Base-by-base conservation (phyloP, 2,888 invertebrate species). In the Diogma glabrata region DNA sequence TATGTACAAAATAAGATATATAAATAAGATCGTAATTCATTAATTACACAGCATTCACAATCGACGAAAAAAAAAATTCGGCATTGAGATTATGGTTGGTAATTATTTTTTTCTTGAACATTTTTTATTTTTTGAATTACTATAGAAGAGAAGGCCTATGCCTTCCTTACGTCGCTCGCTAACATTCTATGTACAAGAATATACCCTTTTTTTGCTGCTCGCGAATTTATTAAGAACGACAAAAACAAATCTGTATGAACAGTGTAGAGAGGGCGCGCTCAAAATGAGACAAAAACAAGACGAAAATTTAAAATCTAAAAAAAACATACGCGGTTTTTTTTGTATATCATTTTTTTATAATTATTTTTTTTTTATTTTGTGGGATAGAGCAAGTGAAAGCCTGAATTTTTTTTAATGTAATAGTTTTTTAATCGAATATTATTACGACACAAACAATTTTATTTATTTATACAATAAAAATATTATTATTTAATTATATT, bases 41-140 rank as follows among this genome's bases (percentile, higher is more conserved):
- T 46, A 46, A 46, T 46, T 46, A 46, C 46, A 46, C n/a, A 46
- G 46, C 26, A 46, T 46, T 46, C 24, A 24, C n/a, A n/a, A n/a
- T n/a, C n/a, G n/a, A n/a, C n/a, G n/a, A n/a, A n/a, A n/a, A 46
- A 46, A 46, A 16, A 36, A 16, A 46, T 46, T 46, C 46, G 46
- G 46, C 46, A 46, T 46, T 46, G 46, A 46, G 46, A 46, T 46
- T 22, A 24, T 46, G 22, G 16, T 46, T 22, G 46, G 23, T 26
- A 17, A 24, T 19, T 22, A 43, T 20, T n/a, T 14, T 43, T 43
- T 22, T 43, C n/a, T n/a, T n/a, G n/a, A n/a, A n/a, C n/a, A n/a
- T n/a, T n/a, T n/a, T n/a, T n/a, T n/a, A n/a, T n/a, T n/a, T n/a
- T n/a, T n/a, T n/a, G n/a, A n/a, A n/a, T n/a, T n/a, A n/a, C n/a